Conservation (phyloP, 1,140 invertebrate species). For the Trichonephila clavata region DNA sequence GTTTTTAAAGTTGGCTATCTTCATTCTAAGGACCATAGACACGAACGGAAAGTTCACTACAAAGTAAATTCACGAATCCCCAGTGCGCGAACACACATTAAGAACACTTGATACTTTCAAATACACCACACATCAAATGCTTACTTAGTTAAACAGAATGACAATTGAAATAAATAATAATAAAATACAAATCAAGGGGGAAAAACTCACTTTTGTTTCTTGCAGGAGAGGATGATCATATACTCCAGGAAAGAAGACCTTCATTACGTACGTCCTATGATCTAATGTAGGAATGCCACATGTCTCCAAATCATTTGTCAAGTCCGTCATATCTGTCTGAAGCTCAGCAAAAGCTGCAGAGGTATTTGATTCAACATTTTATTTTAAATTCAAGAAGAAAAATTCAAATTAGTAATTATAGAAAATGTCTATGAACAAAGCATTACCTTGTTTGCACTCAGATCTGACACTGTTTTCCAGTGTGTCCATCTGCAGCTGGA, state of each 20-base stretch:
- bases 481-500: constrained; percentile 99
- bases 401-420: not conserved
- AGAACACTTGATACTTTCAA: too few species aligned
- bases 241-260: constrained; percentile 98
- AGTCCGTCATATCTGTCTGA: constrained; percentile 99
- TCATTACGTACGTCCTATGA: constrained; percentile 98
- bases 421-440: not conserved
- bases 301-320: constrained; percentile 96
- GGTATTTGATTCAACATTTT: not conserved
- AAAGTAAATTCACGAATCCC: too few species aligned
- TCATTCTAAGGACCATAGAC: too few species aligned
- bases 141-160: too few species aligned
- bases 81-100: too few species aligned
- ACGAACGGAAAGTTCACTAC: too few species aligned
- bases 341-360: constrained; percentile 97
- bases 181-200: not conserved
- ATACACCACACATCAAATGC: too few species aligned
- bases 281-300: constrained; percentile 97
- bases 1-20: too few species aligned
- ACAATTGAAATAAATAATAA: too few species aligned
- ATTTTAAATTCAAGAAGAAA: not conserved
- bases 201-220: constrained; percentile 80
- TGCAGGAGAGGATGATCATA: constrained; percentile 94
- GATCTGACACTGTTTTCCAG: constrained; percentile 98
- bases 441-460: constrained; percentile 94